These are phyloP conservation scores for Rhopalosiphum nymphaeae DNA, from an alignment of 2,888 invertebrate species.

Conservation along the genomic window DNA sequence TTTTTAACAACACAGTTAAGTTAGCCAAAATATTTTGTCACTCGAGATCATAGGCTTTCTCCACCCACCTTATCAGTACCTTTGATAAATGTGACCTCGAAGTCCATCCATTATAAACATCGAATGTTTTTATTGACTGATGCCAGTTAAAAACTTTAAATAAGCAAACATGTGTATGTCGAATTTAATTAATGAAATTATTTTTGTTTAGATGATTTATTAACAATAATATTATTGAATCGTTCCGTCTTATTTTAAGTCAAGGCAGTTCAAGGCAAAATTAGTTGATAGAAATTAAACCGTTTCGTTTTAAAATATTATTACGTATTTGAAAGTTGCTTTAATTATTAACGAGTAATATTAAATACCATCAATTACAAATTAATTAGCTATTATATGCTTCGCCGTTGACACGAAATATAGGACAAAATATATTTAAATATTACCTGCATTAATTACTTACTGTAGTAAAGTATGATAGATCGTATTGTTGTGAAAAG, in stretches of 20 bases:
- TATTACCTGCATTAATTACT: background rate
- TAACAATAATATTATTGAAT: conserved; percentile 22
- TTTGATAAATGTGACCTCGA: background rate
- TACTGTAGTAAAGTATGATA: background rate
- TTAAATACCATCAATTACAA: background rate
- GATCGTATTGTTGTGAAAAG: background rate
- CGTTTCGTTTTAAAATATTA: background rate
- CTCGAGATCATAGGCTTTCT: background rate
- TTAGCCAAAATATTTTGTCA: background rate
- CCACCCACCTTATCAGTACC: background rate
- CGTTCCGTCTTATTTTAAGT: background rate
- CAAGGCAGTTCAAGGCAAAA: conserved; percentile 27
- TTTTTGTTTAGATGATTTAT: conserved; percentile 14
- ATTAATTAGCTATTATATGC: background rate
- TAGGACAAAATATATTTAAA: background rate
- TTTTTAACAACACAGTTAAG: background rate
- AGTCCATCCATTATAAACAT: background rate
- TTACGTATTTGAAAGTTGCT: background rate
- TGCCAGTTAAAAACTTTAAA: background rate
- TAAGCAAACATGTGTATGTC: background rate
- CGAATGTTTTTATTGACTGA: background rate
- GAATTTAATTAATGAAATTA: background rate
- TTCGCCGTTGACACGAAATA: background rate
- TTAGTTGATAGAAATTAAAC: conserved; percentile 8
- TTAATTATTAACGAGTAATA: background rate